Base-by-base conservation (phyloP, 2,888 invertebrate genomes). In the Dorcus hopei region DNA sequence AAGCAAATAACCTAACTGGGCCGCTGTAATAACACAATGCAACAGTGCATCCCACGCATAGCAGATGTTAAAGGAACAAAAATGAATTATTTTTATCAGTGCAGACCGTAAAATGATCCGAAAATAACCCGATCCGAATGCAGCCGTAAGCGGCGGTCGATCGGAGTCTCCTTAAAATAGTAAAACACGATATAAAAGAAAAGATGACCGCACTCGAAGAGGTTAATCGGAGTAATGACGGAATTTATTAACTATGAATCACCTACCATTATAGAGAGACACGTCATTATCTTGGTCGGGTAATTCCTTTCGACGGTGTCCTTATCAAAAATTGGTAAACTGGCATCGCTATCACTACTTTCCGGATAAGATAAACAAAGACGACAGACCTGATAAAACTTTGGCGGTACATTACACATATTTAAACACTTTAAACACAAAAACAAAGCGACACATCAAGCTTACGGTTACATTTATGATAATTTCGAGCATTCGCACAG, bases 301-400 rank as follows among this genome's bases (percentile, higher is more conserved):
- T 83, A 79, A 75, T 80, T 59, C 60, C 74, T 85, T 83, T 49
- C 49, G n/a, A 40, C 38, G 39, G 42, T 48, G 11, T 54, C 58
- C 38, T 58, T 56, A 52, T 49, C 59, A 57, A 87, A 82, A 81
- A 88, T 89, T 82, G 88, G 86, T 81, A 87, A 83, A 82, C 85
- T 87, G 82, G 84, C 85, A 85, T 89, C 89, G 84, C 82, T 83
- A 81, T 82, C 82, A 82, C 82, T 82, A 80, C 86, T 85, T 65
- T 74, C 74, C 72, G 77, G 77, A 70, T 72, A 72, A 82, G 91
- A 90, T 87, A 93, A 89, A 87, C 92, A 93, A 87, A 93, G 89
- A 84, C 92, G 91, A 89, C 92, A 92, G 85, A 93, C 88, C 87
- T 90, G 90, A 86, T 90, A 90, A 85, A 91, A 92, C 87, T 91